Evolutionary conservation across 2,888 invertebrate species (phyloP), one percentile per base, ranked within the genome.

Genomic region (Hedya salicella): DNA sequence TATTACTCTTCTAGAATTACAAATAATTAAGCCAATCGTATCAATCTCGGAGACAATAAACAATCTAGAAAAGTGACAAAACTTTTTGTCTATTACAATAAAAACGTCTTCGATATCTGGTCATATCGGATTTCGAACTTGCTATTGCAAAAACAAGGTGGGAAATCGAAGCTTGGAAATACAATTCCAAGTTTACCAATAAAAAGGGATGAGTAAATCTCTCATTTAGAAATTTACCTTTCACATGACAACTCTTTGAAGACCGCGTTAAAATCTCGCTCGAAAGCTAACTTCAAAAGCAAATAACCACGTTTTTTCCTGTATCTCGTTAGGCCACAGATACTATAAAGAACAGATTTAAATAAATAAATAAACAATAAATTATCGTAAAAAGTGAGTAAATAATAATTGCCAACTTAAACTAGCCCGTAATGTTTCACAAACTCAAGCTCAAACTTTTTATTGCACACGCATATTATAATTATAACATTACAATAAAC

Each of bases 251-350:
- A 36, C 52, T 65, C 46, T 25, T 52, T 57, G 62, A 56, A 56
- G 46, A 46, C 46, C 36, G 8, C 25, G 39, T 48, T 54, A 42
- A 54, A 32, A 25, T 25, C 30, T 39, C 17, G 39, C 4, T 32
- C 13, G 40, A 9, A 63, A 54, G 30, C 36, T 59, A 59, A 65
- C 59, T 52, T 46, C 48, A 17, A 52, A 59, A 16, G 36, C 39
- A 65, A 65, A 65, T 65, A 59, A 21, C 13, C 25, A 56, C 25
- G 44, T 52, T 52, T 65, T 64, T 30, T 39, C 59, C 3, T 62
- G 57, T 48, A 19, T 49, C 59, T 65, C 53, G 65, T 60, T 60
- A 53, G 52, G 39, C 11, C 13, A 9, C 36, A 36, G 36, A 36
- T 36, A 36, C 8, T 11, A 8, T 36, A 13, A 13, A 36, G 11